These are phyloP conservation scores for Cryptophagus acutangulus DNA, from an alignment of 2,888 invertebrate genomes.

Conservation along the genomic window DNA sequence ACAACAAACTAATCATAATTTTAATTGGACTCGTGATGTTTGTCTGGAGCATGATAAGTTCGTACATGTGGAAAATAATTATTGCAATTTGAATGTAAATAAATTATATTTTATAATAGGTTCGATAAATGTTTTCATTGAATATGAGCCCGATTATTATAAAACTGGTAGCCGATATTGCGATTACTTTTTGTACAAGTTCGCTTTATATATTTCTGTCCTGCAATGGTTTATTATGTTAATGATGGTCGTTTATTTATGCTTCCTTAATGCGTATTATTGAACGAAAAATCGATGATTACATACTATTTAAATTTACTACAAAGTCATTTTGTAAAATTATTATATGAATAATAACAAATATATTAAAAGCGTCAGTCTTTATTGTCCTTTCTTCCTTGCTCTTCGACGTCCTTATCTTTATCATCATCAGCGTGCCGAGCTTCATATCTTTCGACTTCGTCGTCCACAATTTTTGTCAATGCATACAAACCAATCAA, in stretches of 20 bases:
- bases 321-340: too few species aligned
- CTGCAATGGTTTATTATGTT: neutral
- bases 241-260: neutral
- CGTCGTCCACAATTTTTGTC: constrained; percentile 1
- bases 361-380: too few species aligned
- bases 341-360: too few species aligned
- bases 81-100: too few species aligned
- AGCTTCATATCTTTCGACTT: neutral
- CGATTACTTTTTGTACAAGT: constrained; percentile 17
- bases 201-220: constrained; percentile 17
- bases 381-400: too few species aligned
- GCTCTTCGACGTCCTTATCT: neutral
- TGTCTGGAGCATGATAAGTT: too few species aligned
- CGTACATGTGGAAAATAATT: too few species aligned
- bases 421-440: neutral
- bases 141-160: constrained; percentile 5
- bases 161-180: constrained; percentile 11
- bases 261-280: neutral
- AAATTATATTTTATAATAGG: too few species aligned
- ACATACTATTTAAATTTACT: too few species aligned
- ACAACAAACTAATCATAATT: neutral
- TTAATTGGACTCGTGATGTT: neutral
- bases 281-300: too few species aligned
- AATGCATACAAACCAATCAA: neutral
- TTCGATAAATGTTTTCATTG: constrained; percentile 1